These are phyloP conservation scores for Phoenicopterus ruber DNA, from an alignment of 2,113 vertebrate genomes.

Conservation along the genomic window DNA sequence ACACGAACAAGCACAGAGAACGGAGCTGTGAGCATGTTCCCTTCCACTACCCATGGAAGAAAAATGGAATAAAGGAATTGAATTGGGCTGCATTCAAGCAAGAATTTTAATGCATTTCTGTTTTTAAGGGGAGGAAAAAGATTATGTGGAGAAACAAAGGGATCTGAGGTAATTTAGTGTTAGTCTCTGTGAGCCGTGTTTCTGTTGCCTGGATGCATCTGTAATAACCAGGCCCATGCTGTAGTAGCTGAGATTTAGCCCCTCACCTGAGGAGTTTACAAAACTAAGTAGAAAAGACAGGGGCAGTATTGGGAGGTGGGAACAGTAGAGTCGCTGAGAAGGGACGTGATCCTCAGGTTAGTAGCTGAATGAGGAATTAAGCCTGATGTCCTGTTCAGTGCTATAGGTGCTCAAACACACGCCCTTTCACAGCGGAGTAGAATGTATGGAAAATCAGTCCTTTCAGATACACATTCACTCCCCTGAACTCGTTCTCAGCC, in stretches of 20 bases:
- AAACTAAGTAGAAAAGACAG: not conserved
- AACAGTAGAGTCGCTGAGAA: not conserved
- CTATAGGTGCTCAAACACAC: not conserved
- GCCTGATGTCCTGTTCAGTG: not conserved
- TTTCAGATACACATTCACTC: accelerated
- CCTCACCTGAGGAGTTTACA: not conserved
- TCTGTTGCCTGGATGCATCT: not conserved
- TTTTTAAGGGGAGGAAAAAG: not conserved
- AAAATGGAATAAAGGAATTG: not conserved
- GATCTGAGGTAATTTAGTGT: not conserved
- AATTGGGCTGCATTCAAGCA: not conserved
- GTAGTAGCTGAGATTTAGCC: not conserved
- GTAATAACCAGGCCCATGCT: not conserved
- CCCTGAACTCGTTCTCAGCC: not conserved
- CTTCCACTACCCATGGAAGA: not conserved
- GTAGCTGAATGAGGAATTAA: not conserved
- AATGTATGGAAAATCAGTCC: not conserved
- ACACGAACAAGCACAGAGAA: not conserved
- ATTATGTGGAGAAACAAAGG: not conserved
- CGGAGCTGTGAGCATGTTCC: not conserved
- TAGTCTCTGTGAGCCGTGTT: not conserved
- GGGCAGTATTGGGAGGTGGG: not conserved
- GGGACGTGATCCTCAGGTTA: not conserved
- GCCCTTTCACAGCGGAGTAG: not conserved
- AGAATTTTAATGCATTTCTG: not conserved